Conservation (phyloP, 2,888 invertebrate genomes). For the Syrphus vitripennis region DNA sequence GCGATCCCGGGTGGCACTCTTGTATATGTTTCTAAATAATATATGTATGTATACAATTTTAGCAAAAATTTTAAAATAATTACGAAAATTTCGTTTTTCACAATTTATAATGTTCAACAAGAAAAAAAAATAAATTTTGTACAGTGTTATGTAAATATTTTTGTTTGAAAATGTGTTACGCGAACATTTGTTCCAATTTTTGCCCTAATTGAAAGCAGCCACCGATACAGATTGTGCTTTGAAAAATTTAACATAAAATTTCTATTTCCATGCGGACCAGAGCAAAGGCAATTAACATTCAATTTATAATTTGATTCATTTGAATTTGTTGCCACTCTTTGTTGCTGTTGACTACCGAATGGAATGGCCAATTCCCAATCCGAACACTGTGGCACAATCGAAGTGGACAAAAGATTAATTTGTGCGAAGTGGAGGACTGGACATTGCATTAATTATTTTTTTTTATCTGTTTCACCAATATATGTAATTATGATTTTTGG, state of each 20-base stretch:
- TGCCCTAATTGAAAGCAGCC: background rate
- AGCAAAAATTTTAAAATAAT: constrained; percentile 53
- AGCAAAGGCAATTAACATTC: constrained; percentile 5
- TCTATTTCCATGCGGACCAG: background rate
- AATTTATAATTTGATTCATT: constrained; percentile 11
- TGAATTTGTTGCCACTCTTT: background rate
- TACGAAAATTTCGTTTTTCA: constrained; percentile 19
- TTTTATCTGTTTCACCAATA: too few relatives aligned
- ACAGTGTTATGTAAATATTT: background rate
- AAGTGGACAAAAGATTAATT: background rate
- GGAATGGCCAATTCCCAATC: too few relatives aligned
- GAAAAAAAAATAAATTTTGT: background rate
- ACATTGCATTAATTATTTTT: background rate
- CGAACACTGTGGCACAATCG: too few relatives aligned
- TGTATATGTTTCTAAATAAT: background rate
- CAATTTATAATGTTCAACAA: background rate
- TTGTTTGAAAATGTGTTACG: background rate
- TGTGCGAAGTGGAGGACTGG: background rate
- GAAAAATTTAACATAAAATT: background rate
- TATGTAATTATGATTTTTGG: too few relatives aligned
- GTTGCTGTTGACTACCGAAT: background rate
- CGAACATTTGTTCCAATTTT: background rate
- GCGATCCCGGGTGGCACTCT: constrained; percentile 29
- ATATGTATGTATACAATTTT: constrained; percentile 23
- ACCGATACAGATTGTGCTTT: background rate